Conservation (phyloP, 2,888 invertebrate species). For the Cosmorhoe ocellata region DNA sequence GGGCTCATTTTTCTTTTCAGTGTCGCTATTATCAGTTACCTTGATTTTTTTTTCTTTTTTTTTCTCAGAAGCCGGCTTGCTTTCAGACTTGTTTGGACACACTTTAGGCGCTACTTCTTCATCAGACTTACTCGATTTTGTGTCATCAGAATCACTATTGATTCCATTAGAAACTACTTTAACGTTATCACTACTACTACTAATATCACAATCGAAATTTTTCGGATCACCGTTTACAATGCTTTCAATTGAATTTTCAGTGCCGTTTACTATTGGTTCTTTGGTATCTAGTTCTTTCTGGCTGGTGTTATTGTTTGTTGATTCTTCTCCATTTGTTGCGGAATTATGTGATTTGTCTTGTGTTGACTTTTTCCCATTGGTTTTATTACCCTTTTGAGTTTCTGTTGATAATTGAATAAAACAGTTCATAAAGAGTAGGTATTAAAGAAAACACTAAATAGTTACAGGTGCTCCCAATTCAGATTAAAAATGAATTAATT, state of each 20-base stretch:
- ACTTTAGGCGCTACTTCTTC: conserved; percentile 51
- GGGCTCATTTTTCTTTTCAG: conserved; percentile 59
- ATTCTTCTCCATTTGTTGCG: conserved; percentile 62
- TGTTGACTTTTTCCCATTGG: conserved; percentile 58
- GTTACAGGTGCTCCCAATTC: no score
- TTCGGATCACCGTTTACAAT: conserved; percentile 70
- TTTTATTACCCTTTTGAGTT: conserved; percentile 55
- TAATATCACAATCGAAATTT: conserved; percentile 79
- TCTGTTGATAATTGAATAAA: conserved; percentile 50
- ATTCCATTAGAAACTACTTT: conserved; percentile 78
- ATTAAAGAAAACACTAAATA: no score
- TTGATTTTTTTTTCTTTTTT: conserved; percentile 68
- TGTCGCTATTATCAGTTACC: conserved; percentile 55
- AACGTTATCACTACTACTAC: conserved; percentile 76
- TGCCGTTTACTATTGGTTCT: conserved; percentile 74
- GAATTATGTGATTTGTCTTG: conserved; percentile 52
- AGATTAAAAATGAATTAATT: no score
- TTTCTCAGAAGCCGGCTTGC: conserved; percentile 56
- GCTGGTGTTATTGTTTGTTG: conserved; percentile 53
- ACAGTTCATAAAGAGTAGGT: not conserved
- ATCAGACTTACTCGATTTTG: conserved; percentile 69
- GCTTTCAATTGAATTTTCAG: conserved; percentile 55
- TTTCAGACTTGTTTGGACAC: conserved; percentile 53
- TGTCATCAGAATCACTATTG: conserved; percentile 68
- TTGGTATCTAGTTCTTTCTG: conserved; percentile 69